phyloP scores from a whole-genome alignment of 2,888 invertebrate species.

The Drosophila hamatofila region DNA sequence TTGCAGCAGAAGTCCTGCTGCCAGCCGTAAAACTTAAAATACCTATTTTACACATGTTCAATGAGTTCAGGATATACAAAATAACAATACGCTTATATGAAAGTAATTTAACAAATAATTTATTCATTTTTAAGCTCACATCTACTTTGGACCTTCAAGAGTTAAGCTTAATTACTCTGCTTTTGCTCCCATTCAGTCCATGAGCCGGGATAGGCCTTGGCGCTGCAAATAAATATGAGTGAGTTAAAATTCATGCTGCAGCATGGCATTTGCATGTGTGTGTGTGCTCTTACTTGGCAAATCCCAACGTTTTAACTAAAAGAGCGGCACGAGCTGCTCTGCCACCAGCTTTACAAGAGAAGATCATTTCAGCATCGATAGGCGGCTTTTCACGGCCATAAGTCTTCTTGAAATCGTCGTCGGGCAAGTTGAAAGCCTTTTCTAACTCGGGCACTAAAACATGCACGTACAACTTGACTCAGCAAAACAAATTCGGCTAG shows the following conservation, averaged over 20 bases:
- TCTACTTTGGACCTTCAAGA: slow-evolving; percentile 5
- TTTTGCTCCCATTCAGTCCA: slow-evolving; percentile 85
- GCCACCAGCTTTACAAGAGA: slow-evolving; percentile 90
- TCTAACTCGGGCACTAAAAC: slow-evolving; percentile 79
- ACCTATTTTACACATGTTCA: background rate
- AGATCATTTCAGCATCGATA: slow-evolving; percentile 87
- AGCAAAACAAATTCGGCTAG: background rate
- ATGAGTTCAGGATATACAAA: background rate
- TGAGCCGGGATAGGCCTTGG: slow-evolving; percentile 84
- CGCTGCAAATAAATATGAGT: slow-evolving; percentile 64
- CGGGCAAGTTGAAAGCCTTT: slow-evolving; percentile 76
- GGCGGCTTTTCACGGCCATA: slow-evolving; percentile 87
- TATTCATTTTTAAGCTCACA: slow-evolving; percentile 22
- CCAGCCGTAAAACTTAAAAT: background rate
- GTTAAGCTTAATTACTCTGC: slow-evolving; percentile 56
- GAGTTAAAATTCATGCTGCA: slow-evolving; percentile 37
- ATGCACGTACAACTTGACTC: slow-evolving; percentile 13
- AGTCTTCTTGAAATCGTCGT: slow-evolving; percentile 83
- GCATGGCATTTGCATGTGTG: background rate
- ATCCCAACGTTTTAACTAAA: slow-evolving; percentile 84
- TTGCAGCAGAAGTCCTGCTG: too few species aligned
- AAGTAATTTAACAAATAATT: slow-evolving; percentile 19
- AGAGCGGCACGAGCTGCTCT: slow-evolving; percentile 89
- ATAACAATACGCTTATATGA: background rate
- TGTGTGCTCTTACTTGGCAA: slow-evolving; percentile 76